These are phyloP conservation scores for Holothuria scabra DNA, from an alignment of 53 echinoderm and acorn worm genomes.

Conservation along the genomic window DNA sequence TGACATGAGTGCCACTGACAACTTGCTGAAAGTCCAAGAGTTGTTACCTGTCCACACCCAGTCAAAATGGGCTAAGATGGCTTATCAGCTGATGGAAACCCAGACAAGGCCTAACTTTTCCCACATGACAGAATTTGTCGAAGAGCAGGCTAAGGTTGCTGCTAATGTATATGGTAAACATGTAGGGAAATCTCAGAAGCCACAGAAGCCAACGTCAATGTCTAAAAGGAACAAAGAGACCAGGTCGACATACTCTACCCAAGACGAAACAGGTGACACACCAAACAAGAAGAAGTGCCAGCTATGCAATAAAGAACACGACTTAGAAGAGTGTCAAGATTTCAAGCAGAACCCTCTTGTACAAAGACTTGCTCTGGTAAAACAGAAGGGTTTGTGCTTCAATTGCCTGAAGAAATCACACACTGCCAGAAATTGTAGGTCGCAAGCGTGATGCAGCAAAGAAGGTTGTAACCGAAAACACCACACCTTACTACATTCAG, in stretches of 20 bases:
- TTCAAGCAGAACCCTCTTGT: slow-evolving; percentile 55
- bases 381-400: slow-evolving; percentile 60
- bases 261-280: neutral
- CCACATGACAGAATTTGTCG: slow-evolving; percentile 59
- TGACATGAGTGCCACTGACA: slow-evolving; percentile 73
- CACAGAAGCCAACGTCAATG: neutral
- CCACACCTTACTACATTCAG: slow-evolving; percentile 64
- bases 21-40: no score
- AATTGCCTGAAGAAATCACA: slow-evolving; percentile 68
- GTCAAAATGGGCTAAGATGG: slow-evolving; percentile 57
- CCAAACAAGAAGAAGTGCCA: slow-evolving; percentile 40
- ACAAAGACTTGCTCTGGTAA: slow-evolving; percentile 50
- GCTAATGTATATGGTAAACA: slow-evolving; percentile 58
- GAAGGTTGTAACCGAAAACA: slow-evolving; percentile 69
- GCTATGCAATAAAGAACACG: slow-evolving; percentile 53
- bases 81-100: slow-evolving; percentile 64
- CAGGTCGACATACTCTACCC: slow-evolving; percentile 1
- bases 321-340: slow-evolving; percentile 42
- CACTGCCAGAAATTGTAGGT: slow-evolving; percentile 56
- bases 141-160: no score
- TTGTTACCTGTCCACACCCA: slow-evolving; percentile 61
- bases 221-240: neutral
- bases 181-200: slow-evolving; percentile 41
- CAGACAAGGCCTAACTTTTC: slow-evolving; percentile 60
- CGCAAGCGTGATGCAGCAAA: slow-evolving; percentile 30